Evolutionary conservation across 2,113 vertebrate species (phyloP).

Genomic region (Falcunculus frontatus): DNA sequence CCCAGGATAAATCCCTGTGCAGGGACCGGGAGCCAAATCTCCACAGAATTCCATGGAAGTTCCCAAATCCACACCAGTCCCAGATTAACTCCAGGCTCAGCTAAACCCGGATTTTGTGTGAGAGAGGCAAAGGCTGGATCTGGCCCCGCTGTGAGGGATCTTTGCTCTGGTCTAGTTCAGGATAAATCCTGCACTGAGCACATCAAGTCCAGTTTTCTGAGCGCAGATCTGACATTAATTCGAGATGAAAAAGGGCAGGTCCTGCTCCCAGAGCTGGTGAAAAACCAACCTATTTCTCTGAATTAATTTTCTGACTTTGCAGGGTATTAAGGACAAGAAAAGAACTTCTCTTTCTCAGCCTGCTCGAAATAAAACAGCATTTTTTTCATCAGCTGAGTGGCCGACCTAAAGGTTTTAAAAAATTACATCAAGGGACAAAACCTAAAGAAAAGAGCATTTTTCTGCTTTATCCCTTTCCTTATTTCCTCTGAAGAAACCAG

Average conservation of each 20-base stretch:
- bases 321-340: background rate
- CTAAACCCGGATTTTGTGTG: rapidly evolving
- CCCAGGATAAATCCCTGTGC: rapidly evolving
- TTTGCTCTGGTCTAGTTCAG: background rate
- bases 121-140: background rate
- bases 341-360: background rate
- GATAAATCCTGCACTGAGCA: rapidly evolving
- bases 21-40: background rate
- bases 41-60: rapidly evolving
- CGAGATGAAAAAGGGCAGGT: background rate
- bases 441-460: background rate
- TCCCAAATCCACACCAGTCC: rapidly evolving
- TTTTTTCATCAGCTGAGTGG: background rate
- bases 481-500: background rate
- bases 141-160: rapidly evolving
- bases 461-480: background rate
- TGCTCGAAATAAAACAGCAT: background rate
- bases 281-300: background rate
- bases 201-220: rapidly evolving
- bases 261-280: background rate
- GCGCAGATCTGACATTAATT: rapidly evolving
- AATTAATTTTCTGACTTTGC: background rate
- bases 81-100: background rate
- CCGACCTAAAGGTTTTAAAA: background rate
- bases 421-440: background rate